phyloP scores from a whole-genome alignment of 2,888 invertebrate genomes.

The Lithosia quadra region DNA sequence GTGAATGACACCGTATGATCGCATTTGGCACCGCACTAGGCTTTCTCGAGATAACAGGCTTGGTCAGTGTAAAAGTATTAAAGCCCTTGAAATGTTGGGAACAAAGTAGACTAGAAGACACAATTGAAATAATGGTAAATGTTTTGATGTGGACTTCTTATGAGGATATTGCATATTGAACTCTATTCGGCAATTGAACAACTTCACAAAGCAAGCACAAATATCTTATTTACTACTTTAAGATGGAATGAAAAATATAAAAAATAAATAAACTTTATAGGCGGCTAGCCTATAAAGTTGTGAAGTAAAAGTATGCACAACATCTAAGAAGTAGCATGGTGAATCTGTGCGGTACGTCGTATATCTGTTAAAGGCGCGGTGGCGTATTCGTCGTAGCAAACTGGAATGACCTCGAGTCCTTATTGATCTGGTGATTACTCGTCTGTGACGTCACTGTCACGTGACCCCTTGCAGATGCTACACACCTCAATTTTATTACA shows the following conservation, averaged over 20 bases:
- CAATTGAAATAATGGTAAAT: neutral
- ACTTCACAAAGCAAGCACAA: too few species aligned
- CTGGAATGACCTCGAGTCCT: slow-evolving; percentile 79
- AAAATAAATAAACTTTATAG: too few species aligned
- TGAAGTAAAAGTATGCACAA: slow-evolving; percentile 28
- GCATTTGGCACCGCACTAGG: slow-evolving; percentile 33
- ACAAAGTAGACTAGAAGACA: neutral
- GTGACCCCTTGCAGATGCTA: slow-evolving; percentile 60
- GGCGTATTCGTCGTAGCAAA: slow-evolving; percentile 62
- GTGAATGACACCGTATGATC: slow-evolving; percentile 50
- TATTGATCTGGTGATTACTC: slow-evolving; percentile 81
- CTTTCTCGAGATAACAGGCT: slow-evolving; percentile 16
- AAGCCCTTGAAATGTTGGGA: neutral
- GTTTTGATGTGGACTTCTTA: neutral
- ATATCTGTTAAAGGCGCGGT: slow-evolving; percentile 62
- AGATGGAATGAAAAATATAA: neutral
- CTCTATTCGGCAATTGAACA: neutral
- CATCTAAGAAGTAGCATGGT: slow-evolving; percentile 41
- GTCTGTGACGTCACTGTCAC: slow-evolving; percentile 72
- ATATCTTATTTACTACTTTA: neutral
- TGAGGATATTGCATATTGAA: neutral
- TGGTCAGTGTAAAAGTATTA: neutral
- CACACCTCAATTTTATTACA: slow-evolving; percentile 19
- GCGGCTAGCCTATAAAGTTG: too few species aligned
- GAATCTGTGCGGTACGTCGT: slow-evolving; percentile 34